These are phyloP conservation scores for Tetanocera ferruginea DNA, from an alignment of 2,888 invertebrate genomes.

Conservation along the genomic window DNA sequence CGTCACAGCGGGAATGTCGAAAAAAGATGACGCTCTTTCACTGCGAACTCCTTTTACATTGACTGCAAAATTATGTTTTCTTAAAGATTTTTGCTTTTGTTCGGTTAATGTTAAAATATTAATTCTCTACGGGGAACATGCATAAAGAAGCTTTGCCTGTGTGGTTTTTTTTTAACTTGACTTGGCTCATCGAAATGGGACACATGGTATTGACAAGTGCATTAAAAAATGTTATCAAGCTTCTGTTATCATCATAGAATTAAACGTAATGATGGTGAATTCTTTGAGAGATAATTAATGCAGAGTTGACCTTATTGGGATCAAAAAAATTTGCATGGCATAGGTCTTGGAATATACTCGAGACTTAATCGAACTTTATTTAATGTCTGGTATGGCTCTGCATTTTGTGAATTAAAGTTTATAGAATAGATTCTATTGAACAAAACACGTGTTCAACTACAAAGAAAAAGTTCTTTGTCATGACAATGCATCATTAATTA, in stretches of 20 bases:
- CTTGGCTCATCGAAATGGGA: background rate
- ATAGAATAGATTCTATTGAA: too few species aligned
- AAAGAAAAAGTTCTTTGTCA: too few species aligned
- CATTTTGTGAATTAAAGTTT: too few species aligned
- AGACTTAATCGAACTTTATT: too few species aligned
- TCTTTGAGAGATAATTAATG: background rate
- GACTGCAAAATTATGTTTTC: slow-evolving; percentile 56
- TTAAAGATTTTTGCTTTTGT: slow-evolving; percentile 54
- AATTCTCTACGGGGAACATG: slow-evolving; percentile 59
- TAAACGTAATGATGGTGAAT: background rate
- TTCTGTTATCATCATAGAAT: background rate
- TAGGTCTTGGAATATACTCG: background rate
- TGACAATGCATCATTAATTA: too few species aligned
- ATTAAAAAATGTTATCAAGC: slow-evolving; percentile 19
- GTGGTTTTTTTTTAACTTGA: slow-evolving; percentile 24
- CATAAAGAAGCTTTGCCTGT: slow-evolving; percentile 22
- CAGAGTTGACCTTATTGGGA: background rate
- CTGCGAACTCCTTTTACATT: slow-evolving; percentile 70
- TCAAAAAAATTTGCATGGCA: too few species aligned
- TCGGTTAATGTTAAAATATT: slow-evolving; percentile 61
- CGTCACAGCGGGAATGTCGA: slow-evolving; percentile 71
- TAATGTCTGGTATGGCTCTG: too few species aligned
- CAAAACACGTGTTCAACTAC: too few species aligned
- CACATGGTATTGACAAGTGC: slow-evolving; percentile 42
- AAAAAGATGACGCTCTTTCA: slow-evolving; percentile 70